Conservation (phyloP, 2,888 invertebrate species). For the Microchrysa polita region DNA sequence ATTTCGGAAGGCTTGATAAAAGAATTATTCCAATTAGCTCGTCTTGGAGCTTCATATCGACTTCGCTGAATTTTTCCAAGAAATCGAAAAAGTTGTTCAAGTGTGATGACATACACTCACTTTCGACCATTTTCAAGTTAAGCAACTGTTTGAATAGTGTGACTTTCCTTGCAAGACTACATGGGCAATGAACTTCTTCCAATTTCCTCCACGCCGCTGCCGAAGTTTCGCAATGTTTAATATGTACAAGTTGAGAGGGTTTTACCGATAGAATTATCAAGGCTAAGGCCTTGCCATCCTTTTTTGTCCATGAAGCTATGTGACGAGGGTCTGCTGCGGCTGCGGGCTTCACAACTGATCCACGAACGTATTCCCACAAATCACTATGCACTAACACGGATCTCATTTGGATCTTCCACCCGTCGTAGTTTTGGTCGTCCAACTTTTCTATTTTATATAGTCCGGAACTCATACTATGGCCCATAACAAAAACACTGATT, state of each 20-base stretch:
- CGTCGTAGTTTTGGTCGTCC: slow-evolving; percentile 34
- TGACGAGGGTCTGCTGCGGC: not conserved
- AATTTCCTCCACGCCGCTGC: slow-evolving; percentile 41
- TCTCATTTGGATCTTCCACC: slow-evolving; percentile 40
- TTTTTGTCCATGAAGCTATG: not conserved
- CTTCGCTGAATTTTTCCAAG: slow-evolving; percentile 46
- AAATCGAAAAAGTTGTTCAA: slow-evolving; percentile 47
- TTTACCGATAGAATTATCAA: slow-evolving; percentile 29
- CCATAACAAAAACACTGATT: too few relatives aligned
- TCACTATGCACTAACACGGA: slow-evolving; percentile 41
- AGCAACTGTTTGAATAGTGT: slow-evolving; percentile 46
- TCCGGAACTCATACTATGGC: slow-evolving; percentile 7
- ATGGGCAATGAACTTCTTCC: too few relatives aligned
- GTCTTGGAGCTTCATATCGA: slow-evolving; percentile 39
- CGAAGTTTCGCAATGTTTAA: slow-evolving; percentile 50
- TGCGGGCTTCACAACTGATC: not conserved
- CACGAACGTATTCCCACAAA: slow-evolving; percentile 26
- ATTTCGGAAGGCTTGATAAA: slow-evolving; percentile 49
- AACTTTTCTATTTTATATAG: slow-evolving; percentile 23
- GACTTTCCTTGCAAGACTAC: too few relatives aligned
- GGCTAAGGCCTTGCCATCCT: slow-evolving; percentile 26
- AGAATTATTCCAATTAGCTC: slow-evolving; percentile 50
- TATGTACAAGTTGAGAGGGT: slow-evolving; percentile 49
- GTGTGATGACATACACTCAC: slow-evolving; percentile 44
- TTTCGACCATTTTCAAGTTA: slow-evolving; percentile 46